Conservation (phyloP, 2,113 vertebrate genomes). For the Natator depressus region DNA sequence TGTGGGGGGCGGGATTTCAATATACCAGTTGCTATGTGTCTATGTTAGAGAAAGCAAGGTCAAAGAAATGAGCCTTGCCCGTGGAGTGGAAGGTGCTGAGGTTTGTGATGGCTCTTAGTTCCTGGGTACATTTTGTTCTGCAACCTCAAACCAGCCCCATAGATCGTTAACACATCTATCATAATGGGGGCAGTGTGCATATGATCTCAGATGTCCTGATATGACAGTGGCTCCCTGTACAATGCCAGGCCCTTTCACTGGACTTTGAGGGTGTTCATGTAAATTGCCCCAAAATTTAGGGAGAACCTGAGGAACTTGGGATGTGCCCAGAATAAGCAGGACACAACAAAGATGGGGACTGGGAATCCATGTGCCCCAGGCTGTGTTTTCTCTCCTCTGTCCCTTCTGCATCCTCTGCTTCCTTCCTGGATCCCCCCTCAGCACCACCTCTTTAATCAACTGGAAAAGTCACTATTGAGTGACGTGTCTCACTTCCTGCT, state of each 20-base stretch:
- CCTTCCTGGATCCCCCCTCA: background rate
- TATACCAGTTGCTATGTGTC: background rate
- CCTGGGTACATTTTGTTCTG: background rate
- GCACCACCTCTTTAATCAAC: fast-evolving
- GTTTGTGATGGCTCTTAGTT: background rate
- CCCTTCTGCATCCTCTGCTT: background rate
- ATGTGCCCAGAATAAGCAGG: background rate
- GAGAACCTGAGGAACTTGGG: fast-evolving
- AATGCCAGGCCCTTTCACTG: fast-evolving
- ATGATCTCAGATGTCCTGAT: background rate
- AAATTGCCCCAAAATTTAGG: fast-evolving
- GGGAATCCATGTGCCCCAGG: background rate
- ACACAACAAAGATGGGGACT: background rate
- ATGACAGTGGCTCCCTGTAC: background rate
- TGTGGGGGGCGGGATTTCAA: background rate
- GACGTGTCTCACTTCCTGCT: fast-evolving
- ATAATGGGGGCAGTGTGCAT: background rate
- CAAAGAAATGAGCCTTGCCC: background rate
- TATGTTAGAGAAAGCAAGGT: background rate
- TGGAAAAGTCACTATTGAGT: fast-evolving
- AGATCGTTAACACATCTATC: background rate
- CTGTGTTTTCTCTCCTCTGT: background rate
- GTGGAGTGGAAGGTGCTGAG: too few species aligned
- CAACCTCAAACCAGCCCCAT: background rate
- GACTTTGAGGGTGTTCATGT: background rate